A percentile compares a stretch with the other conserved stretches of the same genome.
Evolutionary conservation across 1,140 invertebrate species (phyloP).

Genomic region (Drosophila subobscura): DNA sequence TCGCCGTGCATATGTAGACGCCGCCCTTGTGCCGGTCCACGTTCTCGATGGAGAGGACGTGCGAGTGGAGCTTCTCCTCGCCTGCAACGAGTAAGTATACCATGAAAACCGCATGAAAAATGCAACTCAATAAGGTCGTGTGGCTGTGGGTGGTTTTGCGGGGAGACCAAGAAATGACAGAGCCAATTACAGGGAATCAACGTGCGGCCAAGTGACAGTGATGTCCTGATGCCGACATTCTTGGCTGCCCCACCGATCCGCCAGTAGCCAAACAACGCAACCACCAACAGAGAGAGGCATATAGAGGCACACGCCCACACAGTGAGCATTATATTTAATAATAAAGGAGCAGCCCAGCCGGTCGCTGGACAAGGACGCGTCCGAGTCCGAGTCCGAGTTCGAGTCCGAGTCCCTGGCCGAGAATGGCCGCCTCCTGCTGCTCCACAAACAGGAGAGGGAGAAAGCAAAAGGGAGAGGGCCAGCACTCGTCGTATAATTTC

Average conservation of each 20-base stretch:
- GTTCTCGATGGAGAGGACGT: conserved; percentile 84
- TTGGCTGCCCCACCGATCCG: conserved; percentile 13
- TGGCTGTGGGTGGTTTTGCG: conserved; percentile 4
- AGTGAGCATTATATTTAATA: conserved; percentile 72
- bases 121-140: conserved; percentile 66
- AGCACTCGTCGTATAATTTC: conserved; percentile 53
- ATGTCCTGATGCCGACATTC: conserved; percentile 21
- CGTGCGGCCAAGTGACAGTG: conserved; percentile 40
- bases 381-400: too few relatives aligned
- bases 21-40: conserved; percentile 86
- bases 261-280: conserved; percentile 19
- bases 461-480: neutral
- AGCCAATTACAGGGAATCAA: conserved; percentile 71
- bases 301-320: conserved; percentile 14
- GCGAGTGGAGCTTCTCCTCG: conserved; percentile 84
- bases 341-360: conserved; percentile 48
- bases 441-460: neutral
- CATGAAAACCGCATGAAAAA: conserved; percentile 50
- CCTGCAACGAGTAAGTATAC: conserved; percentile 63
- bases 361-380: conserved; percentile 1
- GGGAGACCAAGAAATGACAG: conserved; percentile 59
- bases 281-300: conserved; percentile 9
- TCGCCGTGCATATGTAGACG: conserved; percentile 86
- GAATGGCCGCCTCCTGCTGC: too few relatives aligned
- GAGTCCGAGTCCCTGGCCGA: too few relatives aligned